phyloP scores from a whole-genome alignment of 2,113 vertebrate genomes.

The Coreoperca whiteheadi region DNA sequence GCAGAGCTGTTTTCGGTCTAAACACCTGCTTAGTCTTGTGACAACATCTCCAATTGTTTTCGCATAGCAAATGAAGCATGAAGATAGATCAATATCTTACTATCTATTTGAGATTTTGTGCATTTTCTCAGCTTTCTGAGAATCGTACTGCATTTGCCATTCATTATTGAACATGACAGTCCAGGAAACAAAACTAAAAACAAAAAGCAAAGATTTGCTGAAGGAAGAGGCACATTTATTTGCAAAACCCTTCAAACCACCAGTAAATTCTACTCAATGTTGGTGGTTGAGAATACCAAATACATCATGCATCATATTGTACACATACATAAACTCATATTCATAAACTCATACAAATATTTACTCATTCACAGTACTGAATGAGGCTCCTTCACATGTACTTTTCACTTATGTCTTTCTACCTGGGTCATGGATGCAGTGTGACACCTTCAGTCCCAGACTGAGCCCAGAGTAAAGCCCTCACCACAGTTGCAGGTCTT shows the following conservation, averaged over 20 bases:
- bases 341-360: conserved; percentile 21
- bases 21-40: not conserved
- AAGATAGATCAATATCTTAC: not conserved
- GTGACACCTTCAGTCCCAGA: not conserved
- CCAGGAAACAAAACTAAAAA: not conserved
- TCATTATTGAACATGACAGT: not conserved
- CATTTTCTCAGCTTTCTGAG: not conserved
- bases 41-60: not conserved
- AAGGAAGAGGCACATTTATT: not conserved
- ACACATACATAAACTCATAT: not conserved
- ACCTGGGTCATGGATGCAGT: not conserved
- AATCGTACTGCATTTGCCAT: not conserved
- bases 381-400: conserved; percentile 23
- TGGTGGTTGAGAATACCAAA: not conserved
- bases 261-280: not conserved
- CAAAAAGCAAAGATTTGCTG: not conserved
- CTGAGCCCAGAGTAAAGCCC: not conserved
- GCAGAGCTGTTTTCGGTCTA: not conserved
- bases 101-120: not conserved
- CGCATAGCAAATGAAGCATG: not conserved
- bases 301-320: not conserved
- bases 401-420: not conserved
- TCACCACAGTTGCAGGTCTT: not conserved
- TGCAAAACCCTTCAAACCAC: not conserved
- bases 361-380: conserved; percentile 1